Percentiles rank a stretch among this genome's conserved stretches.
phyloP scores from a whole-genome alignment of 1,140 invertebrate species.

The Bombus difficillimus region DNA sequence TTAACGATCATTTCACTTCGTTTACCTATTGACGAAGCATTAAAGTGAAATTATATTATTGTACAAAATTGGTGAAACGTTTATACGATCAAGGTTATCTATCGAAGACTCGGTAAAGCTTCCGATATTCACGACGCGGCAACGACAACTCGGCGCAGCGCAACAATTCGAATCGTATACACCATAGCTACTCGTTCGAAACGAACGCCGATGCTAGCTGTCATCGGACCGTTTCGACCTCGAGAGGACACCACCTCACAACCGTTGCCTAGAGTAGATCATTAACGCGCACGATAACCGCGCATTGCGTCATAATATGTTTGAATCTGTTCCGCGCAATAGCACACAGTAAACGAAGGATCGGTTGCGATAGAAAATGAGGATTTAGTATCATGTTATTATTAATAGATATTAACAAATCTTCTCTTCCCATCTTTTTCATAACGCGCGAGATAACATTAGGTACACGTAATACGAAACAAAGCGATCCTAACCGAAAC shows the following conservation, averaged over 20 bases:
- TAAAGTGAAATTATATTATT: neutral
- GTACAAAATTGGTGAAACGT: neutral
- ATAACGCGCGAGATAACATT: too few relatives aligned
- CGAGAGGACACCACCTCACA: slow-evolving; percentile 26
- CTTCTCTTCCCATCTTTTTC: too few relatives aligned
- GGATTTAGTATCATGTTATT: too few relatives aligned
- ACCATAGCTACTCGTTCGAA: slow-evolving; percentile 7
- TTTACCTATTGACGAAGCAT: too few relatives aligned
- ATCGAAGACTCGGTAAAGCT: neutral
- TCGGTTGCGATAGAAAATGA: neutral
- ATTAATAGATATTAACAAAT: too few relatives aligned
- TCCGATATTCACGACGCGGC: neutral
- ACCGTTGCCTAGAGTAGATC: neutral
- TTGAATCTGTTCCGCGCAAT: slow-evolving; percentile 1
- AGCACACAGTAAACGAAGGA: neutral
- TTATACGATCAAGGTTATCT: neutral
- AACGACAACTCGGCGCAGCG: neutral
- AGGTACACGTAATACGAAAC: too few relatives aligned
- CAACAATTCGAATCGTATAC: neutral
- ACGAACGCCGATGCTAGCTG: neutral
- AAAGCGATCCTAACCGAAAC: too few relatives aligned
- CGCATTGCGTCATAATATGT: neutral
- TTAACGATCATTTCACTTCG: too few relatives aligned
- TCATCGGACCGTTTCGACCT: slow-evolving; percentile 19
- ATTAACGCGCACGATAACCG: neutral